Base-by-base conservation (phyloP, 2,888 invertebrate genomes). In the Drosophila austrosaltans region DNA sequence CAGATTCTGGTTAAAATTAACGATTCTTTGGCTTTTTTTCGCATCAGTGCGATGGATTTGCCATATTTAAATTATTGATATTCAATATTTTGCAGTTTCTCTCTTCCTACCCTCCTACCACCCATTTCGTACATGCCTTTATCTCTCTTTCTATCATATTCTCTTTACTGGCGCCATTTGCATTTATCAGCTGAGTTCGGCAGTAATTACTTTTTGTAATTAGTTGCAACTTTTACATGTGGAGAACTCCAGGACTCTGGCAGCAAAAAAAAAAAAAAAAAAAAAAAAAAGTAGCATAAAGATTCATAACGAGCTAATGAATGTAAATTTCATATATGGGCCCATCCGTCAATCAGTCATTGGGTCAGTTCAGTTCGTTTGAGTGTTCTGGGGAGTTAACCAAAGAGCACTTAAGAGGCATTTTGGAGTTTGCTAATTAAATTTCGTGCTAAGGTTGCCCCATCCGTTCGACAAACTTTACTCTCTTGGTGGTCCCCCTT, bases 251-350 rank as follows among this genome's bases (percentile, higher is more conserved):
- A 79, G 75, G 75, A 76, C 58, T 72, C 62, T 32, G 32, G 6
- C 32, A 32, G 6, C 3, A 28, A 28, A 28, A 28, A 16, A 16
- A 16, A 16, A 16, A n/a, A n/a, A 16, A 16, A 32, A 32, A 32
- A 36, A 36, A 8, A 36, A 36, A 36, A 1, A 1, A 8, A 68
- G 70, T 63, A 74, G 83, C 87, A 83, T 79, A 76, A 89, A 90
- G 90, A 90, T 90, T 90, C 90, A 90, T 90, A 91, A 87, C 89
- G 87, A 80, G 71, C 79, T 90, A 91, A 90, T 91, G 90, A 90
- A 90, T 90, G 90, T 90, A 89, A 90, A 90, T 90, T 91, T 89
- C 84, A 87, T 89, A 89, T 79, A 75, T 71, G 58, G 70, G 8
- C 28, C 78, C 67, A 65, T 69, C 65, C 72, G 72, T 65, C 77